Evolutionary conservation across 2,888 invertebrate species (phyloP).

Genomic region (Opisthograptis luteolata): DNA sequence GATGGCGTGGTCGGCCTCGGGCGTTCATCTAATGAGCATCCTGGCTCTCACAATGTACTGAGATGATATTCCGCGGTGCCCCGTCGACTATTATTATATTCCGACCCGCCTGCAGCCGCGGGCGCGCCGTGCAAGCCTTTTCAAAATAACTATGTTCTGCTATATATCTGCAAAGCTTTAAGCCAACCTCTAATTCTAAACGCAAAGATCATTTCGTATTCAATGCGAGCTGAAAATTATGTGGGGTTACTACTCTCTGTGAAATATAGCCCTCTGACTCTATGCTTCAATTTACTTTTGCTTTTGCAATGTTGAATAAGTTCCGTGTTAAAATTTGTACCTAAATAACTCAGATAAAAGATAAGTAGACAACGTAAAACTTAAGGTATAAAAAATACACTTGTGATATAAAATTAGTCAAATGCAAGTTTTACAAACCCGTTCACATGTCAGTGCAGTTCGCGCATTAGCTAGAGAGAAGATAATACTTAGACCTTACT

Average conservation of each 20-base stretch:
- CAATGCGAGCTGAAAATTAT: slow-evolving; percentile 24
- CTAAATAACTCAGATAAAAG: no score
- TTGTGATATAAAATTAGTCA: no score
- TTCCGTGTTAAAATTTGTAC: not conserved
- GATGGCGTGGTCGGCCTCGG: slow-evolving; percentile 57
- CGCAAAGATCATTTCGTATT: slow-evolving; percentile 42
- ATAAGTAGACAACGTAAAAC: no score
- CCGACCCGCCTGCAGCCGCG: slow-evolving; percentile 56
- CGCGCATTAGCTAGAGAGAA: no score
- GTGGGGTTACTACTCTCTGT: slow-evolving; percentile 15
- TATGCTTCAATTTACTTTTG: not conserved
- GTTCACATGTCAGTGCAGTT: not conserved
- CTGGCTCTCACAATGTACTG: slow-evolving; percentile 80
- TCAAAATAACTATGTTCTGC: slow-evolving; percentile 69
- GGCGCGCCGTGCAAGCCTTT: slow-evolving; percentile 70
- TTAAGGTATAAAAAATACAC: no score
- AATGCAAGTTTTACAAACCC: no score
- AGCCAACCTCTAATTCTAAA: slow-evolving; percentile 63
- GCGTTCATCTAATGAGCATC: slow-evolving; percentile 83
- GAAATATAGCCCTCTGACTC: slow-evolving; percentile 8
- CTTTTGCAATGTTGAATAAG: not conserved
- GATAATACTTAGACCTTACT: no score
- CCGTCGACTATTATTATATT: slow-evolving; percentile 80
- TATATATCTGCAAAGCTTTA: slow-evolving; percentile 58
- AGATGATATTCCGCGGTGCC: slow-evolving; percentile 75